These are phyloP conservation scores for Diploptera punctata DNA, from an alignment of 2,888 invertebrate species.

Conservation along the genomic window DNA sequence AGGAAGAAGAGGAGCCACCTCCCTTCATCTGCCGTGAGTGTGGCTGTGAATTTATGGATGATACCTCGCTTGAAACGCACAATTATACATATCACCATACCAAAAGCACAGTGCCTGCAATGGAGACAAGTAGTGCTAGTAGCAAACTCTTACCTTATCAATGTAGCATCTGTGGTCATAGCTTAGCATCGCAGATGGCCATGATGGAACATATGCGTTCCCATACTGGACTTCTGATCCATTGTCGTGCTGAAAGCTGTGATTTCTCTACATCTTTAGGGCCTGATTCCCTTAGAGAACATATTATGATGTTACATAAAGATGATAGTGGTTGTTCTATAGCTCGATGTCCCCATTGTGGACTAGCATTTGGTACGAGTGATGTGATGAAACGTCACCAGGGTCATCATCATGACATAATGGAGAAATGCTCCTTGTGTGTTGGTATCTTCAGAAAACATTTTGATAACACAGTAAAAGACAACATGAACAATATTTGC, in stretches of 20 bases:
- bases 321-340: background rate
- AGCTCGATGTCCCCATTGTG: slow-evolving; percentile 50
- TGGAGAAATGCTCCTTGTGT: slow-evolving; percentile 21
- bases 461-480: slow-evolving; percentile 12
- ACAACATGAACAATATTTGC: slow-evolving; percentile 27
- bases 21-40: slow-evolving; percentile 60
- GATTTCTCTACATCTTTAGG: slow-evolving; percentile 43
- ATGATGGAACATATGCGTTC: slow-evolving; percentile 60
- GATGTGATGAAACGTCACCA: slow-evolving; percentile 46
- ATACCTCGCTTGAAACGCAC: slow-evolving; percentile 59
- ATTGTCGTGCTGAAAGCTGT: slow-evolving; percentile 48
- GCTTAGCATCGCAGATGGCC: slow-evolving; percentile 55
- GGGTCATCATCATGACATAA: slow-evolving; percentile 46
- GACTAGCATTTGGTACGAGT: slow-evolving; percentile 43
- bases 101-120: slow-evolving; percentile 15
- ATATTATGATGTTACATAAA: slow-evolving; percentile 47
- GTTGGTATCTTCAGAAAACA: slow-evolving; percentile 15
- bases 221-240: slow-evolving; percentile 54
- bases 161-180: slow-evolving; percentile 57
- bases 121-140: slow-evolving; percentile 37
- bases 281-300: slow-evolving; percentile 45
- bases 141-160: slow-evolving; percentile 48
- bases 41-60: slow-evolving; percentile 62
- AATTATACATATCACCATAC: slow-evolving; percentile 53
- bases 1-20: slow-evolving; percentile 54